Base-by-base conservation (phyloP, 1,140 invertebrate genomes). In the Drosophila equinoxialis region DNA sequence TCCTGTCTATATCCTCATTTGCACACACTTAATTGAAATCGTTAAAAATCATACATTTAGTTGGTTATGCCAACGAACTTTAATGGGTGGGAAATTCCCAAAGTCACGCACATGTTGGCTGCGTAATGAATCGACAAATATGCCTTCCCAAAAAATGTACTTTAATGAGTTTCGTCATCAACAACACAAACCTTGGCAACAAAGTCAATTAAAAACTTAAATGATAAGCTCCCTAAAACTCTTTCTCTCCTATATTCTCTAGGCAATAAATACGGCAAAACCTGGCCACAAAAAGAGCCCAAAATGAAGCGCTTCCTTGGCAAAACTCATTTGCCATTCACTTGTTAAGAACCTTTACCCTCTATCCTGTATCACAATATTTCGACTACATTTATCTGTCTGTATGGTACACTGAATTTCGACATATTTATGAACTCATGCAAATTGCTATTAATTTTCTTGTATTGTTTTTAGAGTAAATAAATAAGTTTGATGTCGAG, bases 401-500 rank as follows among this genome's bases (percentile, higher is more conserved):
- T 42, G 4, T 42, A 42, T n/a, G 5, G 41, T 14, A 42, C 10
- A 35, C 81, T 71, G 37, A 4, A 73, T 81, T 84, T 70, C 74
- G 79, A 84, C 80, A 89, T 89, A 77, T 87, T 87, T 89, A 89
- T 89, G 77, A 84, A 89, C 71, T 72, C 81, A 79, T 81, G 68
- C 84, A 89, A 89, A 89, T 89, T 89, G 84, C 84, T 78, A 89
- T 89, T 89, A 89, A 89, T 89, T 89, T 84, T 84, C 84, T 80
- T 77, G 84, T 89, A 89, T 89, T 81, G 84, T 89, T 89, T 89
- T 89, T 89, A 89, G 85, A 89, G 84, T 89, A 89, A 87, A 87
- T 87, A 87, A 87, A 87, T 87, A 87, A 87, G 80, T 79, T 78
- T 89, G 84, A 89, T 83, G 84, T 87, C 81, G 80, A 74, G 71